Evolutionary conservation across 2,113 vertebrate genomes (phyloP), one percentile per base, ranked within the genome.

Genomic region (Menura novaehollandiae): DNA sequence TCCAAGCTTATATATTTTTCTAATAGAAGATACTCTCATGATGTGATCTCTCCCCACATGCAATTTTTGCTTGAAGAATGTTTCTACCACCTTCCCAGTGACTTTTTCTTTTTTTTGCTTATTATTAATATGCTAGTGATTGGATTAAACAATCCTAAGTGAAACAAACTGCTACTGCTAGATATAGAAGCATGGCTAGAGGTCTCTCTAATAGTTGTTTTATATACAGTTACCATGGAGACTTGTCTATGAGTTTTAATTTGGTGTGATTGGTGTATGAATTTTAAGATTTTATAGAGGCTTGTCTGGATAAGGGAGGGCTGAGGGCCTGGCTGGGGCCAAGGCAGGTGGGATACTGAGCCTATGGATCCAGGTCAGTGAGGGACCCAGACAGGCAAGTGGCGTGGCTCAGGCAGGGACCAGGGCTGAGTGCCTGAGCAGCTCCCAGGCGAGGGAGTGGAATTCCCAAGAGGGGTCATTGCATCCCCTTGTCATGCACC

Each of bases 121-220:
- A 26, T 92, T 84, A 62, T 69, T 86, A 67, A 71, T 69, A 66
- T 58, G 15, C 15, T 51, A 51, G 30, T 43, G 76, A 51, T 56
- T 58, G 46, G 60, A 81, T 84, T 84, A 88, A 95, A 88, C 64
- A 82, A 75, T 93, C 35, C 46, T 72, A 81, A 85, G 56, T 49
- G 62, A 85, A 94, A 39, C 47, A 89, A 88, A 53, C 56, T 95
- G 87, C 69, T 94, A 22, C 77, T 91, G 62, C 74, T 89, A 84
- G 87, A 60, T 88, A 62, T 1, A 88, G 74, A 88, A 91, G 9
- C 44, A 13, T 78, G 55, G 69, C 24, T 82, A 76, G 56, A 93
- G 58, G 35, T 85, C 79, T 33, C 28, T 53, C 41, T 52, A 72
- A 41, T 76, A 91, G 75, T 69, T 92, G 39, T 28, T 83, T 92